These are phyloP conservation scores for Philopedon plagiatum DNA, from an alignment of 2,888 invertebrate genomes.

Conservation along the genomic window DNA sequence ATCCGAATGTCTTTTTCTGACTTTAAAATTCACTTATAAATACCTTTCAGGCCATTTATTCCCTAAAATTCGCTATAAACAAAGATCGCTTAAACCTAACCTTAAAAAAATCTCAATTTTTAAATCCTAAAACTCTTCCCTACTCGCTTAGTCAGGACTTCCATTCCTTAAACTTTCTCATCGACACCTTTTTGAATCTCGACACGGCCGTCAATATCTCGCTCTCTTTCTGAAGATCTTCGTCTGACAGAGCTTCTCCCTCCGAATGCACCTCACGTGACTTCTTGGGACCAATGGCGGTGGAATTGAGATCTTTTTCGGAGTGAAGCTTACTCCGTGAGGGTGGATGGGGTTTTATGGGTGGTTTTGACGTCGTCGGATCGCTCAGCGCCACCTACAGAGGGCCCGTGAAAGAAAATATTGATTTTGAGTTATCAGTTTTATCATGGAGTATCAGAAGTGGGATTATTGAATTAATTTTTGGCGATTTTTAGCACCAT, in stretches of 20 bases:
- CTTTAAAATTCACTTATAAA: not conserved
- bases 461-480: not conserved
- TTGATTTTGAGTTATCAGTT: conserved; percentile 33
- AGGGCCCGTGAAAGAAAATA: conserved; percentile 62
- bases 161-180: conserved; percentile 85
- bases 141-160: conserved; percentile 76
- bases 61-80: not conserved
- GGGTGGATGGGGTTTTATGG: conserved; percentile 62
- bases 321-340: conserved; percentile 73
- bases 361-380: conserved; percentile 71
- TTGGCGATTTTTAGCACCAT: not conserved
- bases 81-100: not conserved
- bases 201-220: conserved; percentile 83
- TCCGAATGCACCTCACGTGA: conserved; percentile 81
- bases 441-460: too few relatives aligned
- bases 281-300: conserved; percentile 63
- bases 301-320: conserved; percentile 71
- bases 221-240: conserved; percentile 73
- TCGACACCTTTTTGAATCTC: conserved; percentile 83
- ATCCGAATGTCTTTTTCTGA: not conserved
- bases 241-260: conserved; percentile 78
- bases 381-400: conserved; percentile 72
- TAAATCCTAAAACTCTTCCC: conserved; percentile 1
- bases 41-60: not conserved
- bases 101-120: conserved; percentile 9